Evolutionary conservation across 2,888 invertebrate genomes (phyloP).

Genomic region (Drosophila testacea): DNA sequence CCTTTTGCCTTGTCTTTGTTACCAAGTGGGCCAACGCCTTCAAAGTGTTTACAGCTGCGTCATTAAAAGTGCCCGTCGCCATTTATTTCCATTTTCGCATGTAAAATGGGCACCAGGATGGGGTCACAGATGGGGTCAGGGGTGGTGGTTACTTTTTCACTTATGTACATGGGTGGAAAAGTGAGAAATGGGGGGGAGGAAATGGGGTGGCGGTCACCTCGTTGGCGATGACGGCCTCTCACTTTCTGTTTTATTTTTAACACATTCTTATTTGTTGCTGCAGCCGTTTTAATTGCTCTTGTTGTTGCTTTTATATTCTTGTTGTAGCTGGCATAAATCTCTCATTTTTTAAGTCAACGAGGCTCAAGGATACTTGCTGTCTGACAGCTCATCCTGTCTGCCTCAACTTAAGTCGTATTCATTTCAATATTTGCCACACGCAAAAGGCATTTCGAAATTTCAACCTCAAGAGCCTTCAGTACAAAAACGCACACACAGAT

Average conservation of each 20-base stretch:
- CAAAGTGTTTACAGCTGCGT: constrained; percentile 76
- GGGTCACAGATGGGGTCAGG: neutral
- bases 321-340: constrained; percentile 52
- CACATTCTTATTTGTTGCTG: constrained; percentile 67
- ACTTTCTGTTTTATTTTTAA: constrained; percentile 69
- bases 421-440: constrained; percentile 47
- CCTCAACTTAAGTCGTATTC: constrained; percentile 29
- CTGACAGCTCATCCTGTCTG: constrained; percentile 8
- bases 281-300: constrained; percentile 66
- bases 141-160: constrained; percentile 12
- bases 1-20: neutral
- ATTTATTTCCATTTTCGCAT: constrained; percentile 58
- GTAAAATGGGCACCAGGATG: constrained; percentile 1
- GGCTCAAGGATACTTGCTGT: constrained; percentile 25
- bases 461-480: neutral
- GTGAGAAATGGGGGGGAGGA: neutral
- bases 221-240: constrained; percentile 58
- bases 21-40: constrained; percentile 66
- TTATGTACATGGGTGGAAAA: constrained; percentile 1
- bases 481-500: neutral
- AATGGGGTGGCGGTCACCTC: constrained; percentile 22
- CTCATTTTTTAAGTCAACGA: constrained; percentile 53
- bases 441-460: constrained; percentile 35
- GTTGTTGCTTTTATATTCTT: constrained; percentile 29
- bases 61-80: constrained; percentile 70